Conservation (phyloP, 2,888 invertebrate species). For the Lacanobia oleracea region DNA sequence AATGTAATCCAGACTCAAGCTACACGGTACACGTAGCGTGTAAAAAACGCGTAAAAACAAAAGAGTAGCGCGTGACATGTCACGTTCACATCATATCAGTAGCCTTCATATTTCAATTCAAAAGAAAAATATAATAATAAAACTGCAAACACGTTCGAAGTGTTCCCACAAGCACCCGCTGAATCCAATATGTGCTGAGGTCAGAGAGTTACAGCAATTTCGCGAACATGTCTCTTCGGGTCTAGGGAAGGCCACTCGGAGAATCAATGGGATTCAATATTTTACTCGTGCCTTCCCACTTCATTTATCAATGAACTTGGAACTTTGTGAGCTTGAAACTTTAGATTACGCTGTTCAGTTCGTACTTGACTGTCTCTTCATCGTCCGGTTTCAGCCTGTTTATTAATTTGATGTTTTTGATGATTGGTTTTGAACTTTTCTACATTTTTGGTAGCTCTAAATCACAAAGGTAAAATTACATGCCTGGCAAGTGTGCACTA, state of each 20-base stretch:
- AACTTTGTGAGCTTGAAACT: slow-evolving; percentile 39
- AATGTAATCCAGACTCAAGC: slow-evolving; percentile 18
- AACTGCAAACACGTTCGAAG: slow-evolving; percentile 57
- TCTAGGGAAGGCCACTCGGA: slow-evolving; percentile 13
- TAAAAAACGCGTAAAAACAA: slow-evolving; percentile 49
- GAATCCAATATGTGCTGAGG: slow-evolving; percentile 69
- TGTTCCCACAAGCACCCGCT: slow-evolving; percentile 22
- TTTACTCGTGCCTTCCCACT: slow-evolving; percentile 29
- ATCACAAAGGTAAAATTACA: not conserved
- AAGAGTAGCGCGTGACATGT: slow-evolving; percentile 44
- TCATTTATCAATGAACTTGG: slow-evolving; percentile 37
- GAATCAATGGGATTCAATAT: slow-evolving; percentile 49
- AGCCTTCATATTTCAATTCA: slow-evolving; percentile 52
- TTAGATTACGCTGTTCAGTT: slow-evolving; percentile 21
- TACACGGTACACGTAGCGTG: slow-evolving; percentile 16
- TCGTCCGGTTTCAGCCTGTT: slow-evolving; percentile 18
- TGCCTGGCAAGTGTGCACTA: not conserved
- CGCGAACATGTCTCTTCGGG: slow-evolving; percentile 46
- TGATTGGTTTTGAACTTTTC: not conserved
- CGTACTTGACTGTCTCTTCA: slow-evolving; percentile 14
- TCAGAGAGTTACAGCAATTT: slow-evolving; percentile 58
- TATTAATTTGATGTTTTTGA: not conserved
- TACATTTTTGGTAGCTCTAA: not conserved
- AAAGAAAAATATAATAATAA: slow-evolving; percentile 54
- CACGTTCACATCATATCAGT: slow-evolving; percentile 55